Evolutionary conservation across 2,113 vertebrate genomes (phyloP).

Genomic region (Campylorhamphus procurvoides): DNA sequence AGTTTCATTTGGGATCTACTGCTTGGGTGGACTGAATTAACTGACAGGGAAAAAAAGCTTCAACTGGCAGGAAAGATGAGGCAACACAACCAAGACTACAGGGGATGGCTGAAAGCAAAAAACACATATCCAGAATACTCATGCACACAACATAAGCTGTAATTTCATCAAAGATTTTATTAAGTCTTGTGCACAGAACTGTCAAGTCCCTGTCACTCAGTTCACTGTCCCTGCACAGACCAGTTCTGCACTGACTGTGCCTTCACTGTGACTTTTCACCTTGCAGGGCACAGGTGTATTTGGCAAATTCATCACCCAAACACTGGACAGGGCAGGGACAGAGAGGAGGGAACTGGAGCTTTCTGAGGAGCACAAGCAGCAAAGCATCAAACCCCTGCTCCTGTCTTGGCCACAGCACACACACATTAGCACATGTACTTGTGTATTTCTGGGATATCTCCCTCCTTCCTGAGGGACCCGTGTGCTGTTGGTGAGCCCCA

Average conservation of each 20-base stretch:
- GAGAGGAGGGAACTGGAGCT: slow-evolving; percentile 79
- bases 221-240: not conserved
- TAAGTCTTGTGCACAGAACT: not conserved
- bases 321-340: slow-evolving; percentile 82
- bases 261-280: slow-evolving; percentile 65
- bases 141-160: not conserved
- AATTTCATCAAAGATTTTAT: not conserved
- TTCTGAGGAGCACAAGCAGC: slow-evolving; percentile 71
- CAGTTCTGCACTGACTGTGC: accelerated
- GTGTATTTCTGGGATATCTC: not conserved
- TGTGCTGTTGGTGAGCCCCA: not conserved
- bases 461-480: not conserved
- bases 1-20: not conserved
- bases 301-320: slow-evolving; percentile 85
- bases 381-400: not conserved
- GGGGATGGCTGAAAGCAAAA: not conserved
- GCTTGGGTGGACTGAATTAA: not conserved
- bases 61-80: not conserved
- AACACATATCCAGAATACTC: not conserved
- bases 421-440: not conserved
- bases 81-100: not conserved
- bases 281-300: slow-evolving; percentile 80
- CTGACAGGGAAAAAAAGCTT: not conserved
- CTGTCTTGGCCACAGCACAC: not conserved
- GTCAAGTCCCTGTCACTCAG: not conserved